Evolutionary conservation across 2,797 vertebrate genomes (phyloP), one percentile per base, ranked within the genome.

Genomic region (Antennarius maculatus): DNA sequence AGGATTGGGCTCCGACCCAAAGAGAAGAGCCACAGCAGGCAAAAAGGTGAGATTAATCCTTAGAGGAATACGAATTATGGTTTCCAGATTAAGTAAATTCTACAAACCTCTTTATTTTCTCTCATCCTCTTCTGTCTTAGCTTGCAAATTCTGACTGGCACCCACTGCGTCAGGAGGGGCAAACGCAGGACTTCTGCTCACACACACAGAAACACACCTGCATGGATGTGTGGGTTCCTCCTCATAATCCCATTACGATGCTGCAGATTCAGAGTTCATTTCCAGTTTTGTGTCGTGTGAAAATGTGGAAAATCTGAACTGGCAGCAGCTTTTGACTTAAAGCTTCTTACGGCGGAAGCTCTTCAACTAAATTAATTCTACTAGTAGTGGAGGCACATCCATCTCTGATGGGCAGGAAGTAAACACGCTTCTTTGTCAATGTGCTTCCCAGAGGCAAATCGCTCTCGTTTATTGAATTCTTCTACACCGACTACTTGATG

Each of bases 171-270:
- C 16, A 43, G 48, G 60, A 53, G 54, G n/a, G 23, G 66, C 5
- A 10, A 57, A 58, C 56, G 58, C 18, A 50, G 52, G 4, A 56
- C 48, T 52, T 77, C 51, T 45, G 77, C 69, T 77, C 69, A 68
- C 68, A 75, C 74, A 23, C 23, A 23, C 23, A 23, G 23, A 23
- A 23, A 1, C 67, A 74, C 45, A 55, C 58, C 68, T 49, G 11
- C 23, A 23, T 12, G 59, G 66, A 88, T 76, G 84, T 89, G 80
- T 85, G 80, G 81, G 73, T 82, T 86, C 65, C 57, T 47, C 65
- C 72, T 85, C 72, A 66, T 89, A 89, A 90, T 90, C 83, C 77
- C 81, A 84, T 89, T 80, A 88, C 66, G 16, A 69, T 48, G 57
- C 61, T 7, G 56, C 70, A 54, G 74, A 86, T 86, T 80, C 77